Base-by-base conservation (phyloP, 1,140 invertebrate genomes). In the Patella vulgata region DNA sequence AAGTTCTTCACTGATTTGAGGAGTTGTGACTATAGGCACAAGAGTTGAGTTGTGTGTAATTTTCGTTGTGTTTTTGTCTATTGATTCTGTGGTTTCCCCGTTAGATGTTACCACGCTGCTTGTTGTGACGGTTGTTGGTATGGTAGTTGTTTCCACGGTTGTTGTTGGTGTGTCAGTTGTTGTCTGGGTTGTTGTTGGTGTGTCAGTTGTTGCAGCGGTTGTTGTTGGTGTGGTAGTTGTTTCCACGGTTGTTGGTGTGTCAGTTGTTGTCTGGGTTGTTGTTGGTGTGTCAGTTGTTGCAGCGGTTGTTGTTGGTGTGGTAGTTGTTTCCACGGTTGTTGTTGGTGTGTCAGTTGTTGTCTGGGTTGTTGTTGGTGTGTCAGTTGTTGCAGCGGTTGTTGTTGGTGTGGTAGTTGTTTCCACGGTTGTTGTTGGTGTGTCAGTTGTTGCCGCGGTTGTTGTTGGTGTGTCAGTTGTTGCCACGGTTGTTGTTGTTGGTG, bases 141-240 rank as follows among this genome's bases (percentile, higher is more conserved):
- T 3, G 43, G 40, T n/a, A 11, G 21, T 40, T 17, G 53, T 47
- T 17, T n/a, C n/a, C n/a, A n/a, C n/a, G n/a, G 46, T 57, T 56
- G 61, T 57, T 3, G 4, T 28, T 31, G 14, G n/a, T 36, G 57
- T 23, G 23, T n/a, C 48, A 23, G 59, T 62, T 21, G 51, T 54
- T 54, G 42, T 19, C 23, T 27, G 19, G 23, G 27, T 28, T 21
- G 28, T 25, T n/a, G 51, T 44, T 39, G 39, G 40, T 4, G n/a
- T 54, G 31, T 25, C 40, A 21, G 48, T 27, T 40, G 39, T 27
- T 23, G 39, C 28, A 48, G n/a, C n/a, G n/a, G 50, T 21, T 33
- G 28, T 44, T 40, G 51, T 12, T 43, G 17, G 44, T 12, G 53
- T 50, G 8, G 51, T 47, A 6, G 47, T 30, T 21, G 58, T 52